These are phyloP conservation scores for Gracilinanus agilis DNA, from an alignment of 2,113 vertebrate species.

Conservation along the genomic window DNA sequence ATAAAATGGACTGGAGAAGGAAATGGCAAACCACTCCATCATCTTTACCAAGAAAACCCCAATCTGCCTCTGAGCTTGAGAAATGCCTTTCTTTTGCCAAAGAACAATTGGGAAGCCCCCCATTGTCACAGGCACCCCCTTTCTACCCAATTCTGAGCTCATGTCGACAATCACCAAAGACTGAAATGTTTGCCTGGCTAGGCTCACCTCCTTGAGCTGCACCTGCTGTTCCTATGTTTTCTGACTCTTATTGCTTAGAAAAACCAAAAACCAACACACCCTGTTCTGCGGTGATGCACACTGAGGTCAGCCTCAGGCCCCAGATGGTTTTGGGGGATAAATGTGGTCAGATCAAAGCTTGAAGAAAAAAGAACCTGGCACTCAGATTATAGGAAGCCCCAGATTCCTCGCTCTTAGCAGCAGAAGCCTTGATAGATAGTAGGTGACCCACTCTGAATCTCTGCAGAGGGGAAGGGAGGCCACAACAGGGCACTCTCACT, in stretches of 20 bases:
- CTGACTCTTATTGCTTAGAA: accelerated
- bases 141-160: neutral
- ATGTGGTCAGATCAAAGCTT: neutral
- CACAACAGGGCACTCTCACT: neutral
- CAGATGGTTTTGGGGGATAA: neutral
- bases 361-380: neutral
- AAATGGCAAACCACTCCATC: too few relatives aligned
- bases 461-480: neutral
- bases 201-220: neutral
- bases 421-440: neutral
- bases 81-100: neutral
- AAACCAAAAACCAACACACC: neutral
- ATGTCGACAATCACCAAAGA: neutral
- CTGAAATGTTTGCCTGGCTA: neutral
- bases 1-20: too few relatives aligned
- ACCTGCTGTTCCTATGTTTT: neutral
- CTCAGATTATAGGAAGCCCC: conserved; percentile 17
- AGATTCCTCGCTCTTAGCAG: neutral
- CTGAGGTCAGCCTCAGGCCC: neutral
- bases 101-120: neutral
- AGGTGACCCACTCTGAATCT: neutral
- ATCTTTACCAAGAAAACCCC: too few relatives aligned
- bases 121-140: neutral
- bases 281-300: neutral
- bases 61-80: neutral